phyloP scores from a whole-genome alignment of 2,888 invertebrate species.

The Aelia acuminata region DNA sequence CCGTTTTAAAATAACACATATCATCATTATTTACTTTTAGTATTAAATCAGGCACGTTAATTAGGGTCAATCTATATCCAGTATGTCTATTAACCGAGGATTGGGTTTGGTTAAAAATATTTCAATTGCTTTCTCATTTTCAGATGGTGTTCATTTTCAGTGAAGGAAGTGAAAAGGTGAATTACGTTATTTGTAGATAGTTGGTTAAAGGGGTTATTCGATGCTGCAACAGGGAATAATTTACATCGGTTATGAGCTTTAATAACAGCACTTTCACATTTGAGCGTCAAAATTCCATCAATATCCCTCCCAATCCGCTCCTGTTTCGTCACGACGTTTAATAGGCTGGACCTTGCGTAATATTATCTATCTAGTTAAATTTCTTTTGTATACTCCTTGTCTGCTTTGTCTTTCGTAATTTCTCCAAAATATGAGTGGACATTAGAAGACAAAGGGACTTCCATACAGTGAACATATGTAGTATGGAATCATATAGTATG shows the following conservation, averaged over 20 bases:
- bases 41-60: too few relatives aligned
- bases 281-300: constrained; percentile 41
- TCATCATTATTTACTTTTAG: too few relatives aligned
- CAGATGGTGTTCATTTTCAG: background rate
- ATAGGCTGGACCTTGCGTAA: background rate
- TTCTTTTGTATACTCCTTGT: background rate
- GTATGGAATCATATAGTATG: too few relatives aligned
- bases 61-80: too few relatives aligned
- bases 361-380: background rate
- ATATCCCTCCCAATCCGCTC: background rate
- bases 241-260: constrained; percentile 31
- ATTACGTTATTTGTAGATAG: background rate
- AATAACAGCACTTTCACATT: constrained; percentile 47
- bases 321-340: background rate
- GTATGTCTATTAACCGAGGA: too few relatives aligned
- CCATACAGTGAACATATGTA: too few relatives aligned
- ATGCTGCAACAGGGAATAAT: background rate
- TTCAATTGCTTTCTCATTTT: background rate
- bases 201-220: constrained; percentile 4
- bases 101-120: too few relatives aligned
- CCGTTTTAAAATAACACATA: too few relatives aligned
- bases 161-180: constrained; percentile 20
- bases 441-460: too few relatives aligned
- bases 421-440: too few relatives aligned
- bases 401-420: background rate